phyloP scores from a whole-genome alignment of 2,797 vertebrate genomes.

The Sebastiscus albofasciatus region DNA sequence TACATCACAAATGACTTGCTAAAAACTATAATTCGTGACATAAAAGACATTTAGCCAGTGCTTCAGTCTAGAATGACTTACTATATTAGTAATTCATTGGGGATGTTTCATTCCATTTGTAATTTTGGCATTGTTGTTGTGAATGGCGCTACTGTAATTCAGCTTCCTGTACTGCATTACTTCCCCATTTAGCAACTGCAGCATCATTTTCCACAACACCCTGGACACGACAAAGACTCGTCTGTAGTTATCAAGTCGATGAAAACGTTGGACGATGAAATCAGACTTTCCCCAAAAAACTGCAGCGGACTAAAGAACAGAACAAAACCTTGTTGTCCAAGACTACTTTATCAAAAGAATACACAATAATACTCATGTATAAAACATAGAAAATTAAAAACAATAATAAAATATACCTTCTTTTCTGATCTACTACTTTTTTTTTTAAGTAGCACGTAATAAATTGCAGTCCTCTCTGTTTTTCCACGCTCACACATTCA shows the following conservation, averaged over 20 bases:
- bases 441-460: slow-evolving; percentile 62
- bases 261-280: neutral
- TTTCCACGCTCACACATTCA: slow-evolving; percentile 47
- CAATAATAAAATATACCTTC: slow-evolving; percentile 86
- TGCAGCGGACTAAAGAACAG: slow-evolving; percentile 55
- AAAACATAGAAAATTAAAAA: slow-evolving; percentile 77
- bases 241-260: slow-evolving; percentile 44
- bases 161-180: neutral
- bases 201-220: slow-evolving; percentile 55
- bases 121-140: neutral
- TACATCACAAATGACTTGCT: neutral
- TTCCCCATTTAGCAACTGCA: neutral
- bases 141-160: slow-evolving; percentile 5
- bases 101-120: neutral
- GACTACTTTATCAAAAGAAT: slow-evolving; percentile 84
- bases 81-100: neutral
- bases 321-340: slow-evolving; percentile 70
- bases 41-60: neutral
- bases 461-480: slow-evolving; percentile 78
- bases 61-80: neutral
- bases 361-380: slow-evolving; percentile 79
- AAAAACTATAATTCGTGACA: neutral
- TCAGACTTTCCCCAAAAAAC: slow-evolving; percentile 32
- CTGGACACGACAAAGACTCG: slow-evolving; percentile 39
- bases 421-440: slow-evolving; percentile 59